Evolutionary conservation across 2,113 vertebrate species (phyloP).

Genomic region (Ptilonorhynchus violaceus): DNA sequence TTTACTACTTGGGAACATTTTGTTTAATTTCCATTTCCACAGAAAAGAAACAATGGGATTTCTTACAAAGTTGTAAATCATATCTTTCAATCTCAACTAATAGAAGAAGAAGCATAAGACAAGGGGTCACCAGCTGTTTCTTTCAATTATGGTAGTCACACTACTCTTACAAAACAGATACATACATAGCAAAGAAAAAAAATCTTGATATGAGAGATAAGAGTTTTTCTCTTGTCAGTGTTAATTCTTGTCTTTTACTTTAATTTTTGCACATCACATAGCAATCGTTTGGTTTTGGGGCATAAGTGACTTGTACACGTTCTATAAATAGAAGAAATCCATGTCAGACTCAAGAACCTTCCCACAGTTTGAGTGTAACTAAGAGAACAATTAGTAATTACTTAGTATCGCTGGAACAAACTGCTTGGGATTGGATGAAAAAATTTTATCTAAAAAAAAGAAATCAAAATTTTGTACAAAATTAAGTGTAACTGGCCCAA

Average conservation of each 20-base stretch:
- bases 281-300: background rate
- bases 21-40: background rate
- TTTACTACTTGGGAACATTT: background rate
- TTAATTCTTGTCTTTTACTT: background rate
- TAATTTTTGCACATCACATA: background rate
- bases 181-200: background rate
- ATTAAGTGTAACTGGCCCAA: background rate
- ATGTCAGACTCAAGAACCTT: background rate
- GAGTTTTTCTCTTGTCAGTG: background rate
- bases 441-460: background rate
- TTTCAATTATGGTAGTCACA: background rate
- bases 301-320: background rate
- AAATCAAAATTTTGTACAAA: background rate
- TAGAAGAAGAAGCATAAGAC: background rate
- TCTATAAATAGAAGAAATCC: background rate
- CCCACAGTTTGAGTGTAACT: background rate
- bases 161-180: background rate
- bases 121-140: background rate
- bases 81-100: background rate
- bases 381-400: background rate
- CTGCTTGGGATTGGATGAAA: background rate
- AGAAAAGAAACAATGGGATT: background rate
- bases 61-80: background rate
- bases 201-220: background rate
- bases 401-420: background rate